A percentile compares a stretch with the other conserved stretches of the same genome.
phyloP scores from a whole-genome alignment of 1,140 invertebrate genomes.

The Drosophila ohnishii region DNA sequence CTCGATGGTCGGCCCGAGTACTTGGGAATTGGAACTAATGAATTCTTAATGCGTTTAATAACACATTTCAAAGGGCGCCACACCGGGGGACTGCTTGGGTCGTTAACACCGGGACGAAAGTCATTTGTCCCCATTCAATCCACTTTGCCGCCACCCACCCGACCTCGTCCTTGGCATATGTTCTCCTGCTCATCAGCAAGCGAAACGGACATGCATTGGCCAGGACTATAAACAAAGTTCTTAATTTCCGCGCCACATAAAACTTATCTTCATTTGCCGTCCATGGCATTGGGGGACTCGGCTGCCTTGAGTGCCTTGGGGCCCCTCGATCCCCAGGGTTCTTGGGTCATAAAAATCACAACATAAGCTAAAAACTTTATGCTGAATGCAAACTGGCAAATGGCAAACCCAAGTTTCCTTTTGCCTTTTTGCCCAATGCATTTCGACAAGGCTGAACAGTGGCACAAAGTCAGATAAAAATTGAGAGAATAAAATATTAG shows the following conservation, averaged over 20 bases:
- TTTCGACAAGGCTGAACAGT: slow-evolving; percentile 41
- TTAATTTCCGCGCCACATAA: slow-evolving; percentile 80
- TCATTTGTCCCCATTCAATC: slow-evolving; percentile 56
- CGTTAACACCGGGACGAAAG: slow-evolving; percentile 54
- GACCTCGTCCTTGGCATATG: slow-evolving; percentile 20
- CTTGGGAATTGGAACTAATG: slow-evolving; percentile 50
- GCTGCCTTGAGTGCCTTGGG: neutral
- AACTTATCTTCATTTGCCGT: slow-evolving; percentile 76
- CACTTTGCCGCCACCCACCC: neutral
- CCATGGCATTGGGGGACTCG: slow-evolving; percentile 29
- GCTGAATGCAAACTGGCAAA: slow-evolving; percentile 75
- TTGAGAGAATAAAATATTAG: neutral
- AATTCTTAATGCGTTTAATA: slow-evolving; percentile 74
- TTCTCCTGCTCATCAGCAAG: slow-evolving; percentile 38
- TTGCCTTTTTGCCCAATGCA: slow-evolving; percentile 64
- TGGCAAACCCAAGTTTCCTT: slow-evolving; percentile 72
- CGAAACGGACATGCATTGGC: slow-evolving; percentile 59
- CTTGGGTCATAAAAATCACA: slow-evolving; percentile 72
- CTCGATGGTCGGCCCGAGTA: slow-evolving; percentile 4
- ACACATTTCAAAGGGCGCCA: slow-evolving; percentile 35
- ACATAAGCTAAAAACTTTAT: slow-evolving; percentile 81
- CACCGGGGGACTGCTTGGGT: slow-evolving; percentile 23
- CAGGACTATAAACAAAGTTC: slow-evolving; percentile 72
- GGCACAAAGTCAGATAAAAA: neutral
- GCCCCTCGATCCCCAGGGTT: slow-evolving; percentile 9